phyloP scores from a whole-genome alignment of 2,888 invertebrate species.

The Gasteruption jaculator region DNA sequence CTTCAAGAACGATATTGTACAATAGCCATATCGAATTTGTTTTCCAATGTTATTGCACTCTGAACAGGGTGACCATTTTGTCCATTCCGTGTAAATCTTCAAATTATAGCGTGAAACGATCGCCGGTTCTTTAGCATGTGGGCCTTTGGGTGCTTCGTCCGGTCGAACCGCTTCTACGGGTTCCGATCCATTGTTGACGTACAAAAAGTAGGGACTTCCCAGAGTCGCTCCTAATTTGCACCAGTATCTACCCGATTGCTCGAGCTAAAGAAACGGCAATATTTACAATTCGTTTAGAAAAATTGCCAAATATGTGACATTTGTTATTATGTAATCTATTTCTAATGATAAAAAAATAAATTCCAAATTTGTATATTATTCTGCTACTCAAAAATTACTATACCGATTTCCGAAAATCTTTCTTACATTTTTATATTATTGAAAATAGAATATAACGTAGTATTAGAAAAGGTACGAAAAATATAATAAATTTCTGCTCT shows the following conservation, averaged over 20 bases:
- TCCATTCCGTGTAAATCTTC: slow-evolving; percentile 58
- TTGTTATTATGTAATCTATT: no score
- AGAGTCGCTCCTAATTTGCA: slow-evolving; percentile 54
- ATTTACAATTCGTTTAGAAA: no score
- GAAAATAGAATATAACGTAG: no score
- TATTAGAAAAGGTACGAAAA: no score
- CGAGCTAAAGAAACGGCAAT: slow-evolving; percentile 29
- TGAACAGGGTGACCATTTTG: slow-evolving; percentile 64
- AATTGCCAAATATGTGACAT: no score
- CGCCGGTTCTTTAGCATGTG: slow-evolving; percentile 40
- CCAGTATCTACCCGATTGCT: slow-evolving; percentile 58
- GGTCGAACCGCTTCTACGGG: slow-evolving; percentile 44
- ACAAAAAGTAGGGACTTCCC: slow-evolving; percentile 54
- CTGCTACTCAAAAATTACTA: no score
- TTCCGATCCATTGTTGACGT: slow-evolving; percentile 53
- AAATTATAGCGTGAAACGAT: slow-evolving; percentile 42
- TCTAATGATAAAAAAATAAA: no score
- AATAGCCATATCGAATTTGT: slow-evolving; percentile 59
- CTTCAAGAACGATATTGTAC: slow-evolving; percentile 48
- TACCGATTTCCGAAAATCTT: no score
- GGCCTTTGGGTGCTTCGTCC: slow-evolving; percentile 33
- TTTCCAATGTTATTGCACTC: slow-evolving; percentile 59
- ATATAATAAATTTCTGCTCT: no score
- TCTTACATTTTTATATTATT: no score
- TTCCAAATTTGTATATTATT: no score